These are phyloP conservation scores for Archivesica marissinica DNA, from an alignment of 1,140 invertebrate genomes.

Conservation along the genomic window DNA sequence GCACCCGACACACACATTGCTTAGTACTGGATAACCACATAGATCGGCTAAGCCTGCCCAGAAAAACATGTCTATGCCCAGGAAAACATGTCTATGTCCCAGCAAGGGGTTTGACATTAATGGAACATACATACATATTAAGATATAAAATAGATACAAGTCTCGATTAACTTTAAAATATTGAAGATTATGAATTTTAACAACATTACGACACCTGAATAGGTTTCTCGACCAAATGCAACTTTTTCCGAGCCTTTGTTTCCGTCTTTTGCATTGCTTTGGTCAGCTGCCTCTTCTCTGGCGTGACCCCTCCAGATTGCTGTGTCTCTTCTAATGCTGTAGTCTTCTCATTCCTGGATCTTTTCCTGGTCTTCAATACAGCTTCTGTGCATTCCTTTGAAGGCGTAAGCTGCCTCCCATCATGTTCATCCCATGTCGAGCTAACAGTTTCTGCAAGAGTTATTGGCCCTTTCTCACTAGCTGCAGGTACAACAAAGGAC, in stretches of 20 bases:
- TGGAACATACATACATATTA: too few relatives aligned
- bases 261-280: constrained; percentile 15
- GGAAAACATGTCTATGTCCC: too few relatives aligned
- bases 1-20: too few relatives aligned
- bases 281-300: constrained; percentile 20
- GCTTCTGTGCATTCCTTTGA: constrained; percentile 19
- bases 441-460: constrained; percentile 65
- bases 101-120: too few relatives aligned
- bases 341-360: constrained; percentile 47
- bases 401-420: constrained; percentile 54
- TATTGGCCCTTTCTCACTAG: neutral
- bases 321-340: constrained; percentile 44
- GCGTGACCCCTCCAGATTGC: constrained; percentile 45
- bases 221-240: too few relatives aligned
- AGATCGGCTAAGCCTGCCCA: too few relatives aligned
- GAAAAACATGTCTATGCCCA: too few relatives aligned
- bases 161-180: too few relatives aligned
- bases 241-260: constrained; percentile 51
- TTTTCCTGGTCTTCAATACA: constrained; percentile 52
- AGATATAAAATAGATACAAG: too few relatives aligned
- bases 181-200: too few relatives aligned
- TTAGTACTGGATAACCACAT: too few relatives aligned
- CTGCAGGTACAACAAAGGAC: neutral
- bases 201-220: too few relatives aligned
- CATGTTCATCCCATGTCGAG: constrained; percentile 75